Evolutionary conservation across 2,113 vertebrate genomes (phyloP).

Genomic region (Dromas ardeola): DNA sequence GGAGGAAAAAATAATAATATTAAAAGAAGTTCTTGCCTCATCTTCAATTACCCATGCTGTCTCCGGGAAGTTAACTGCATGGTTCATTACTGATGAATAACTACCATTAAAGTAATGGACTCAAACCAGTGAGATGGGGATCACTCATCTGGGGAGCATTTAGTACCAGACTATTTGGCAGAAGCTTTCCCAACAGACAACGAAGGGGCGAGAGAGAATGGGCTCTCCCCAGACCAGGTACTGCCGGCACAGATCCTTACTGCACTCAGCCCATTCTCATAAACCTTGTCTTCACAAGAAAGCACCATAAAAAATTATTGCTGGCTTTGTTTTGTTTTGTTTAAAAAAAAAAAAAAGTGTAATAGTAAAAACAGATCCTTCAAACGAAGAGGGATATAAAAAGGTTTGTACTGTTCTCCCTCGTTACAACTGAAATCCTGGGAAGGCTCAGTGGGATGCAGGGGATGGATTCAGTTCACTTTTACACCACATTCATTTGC

Average conservation of each 20-base stretch:
- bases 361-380: background rate
- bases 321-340: background rate
- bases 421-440: background rate
- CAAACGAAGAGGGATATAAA: background rate
- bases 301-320: background rate
- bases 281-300: background rate
- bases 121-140: background rate
- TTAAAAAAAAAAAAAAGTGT: background rate
- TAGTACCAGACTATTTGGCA: background rate
- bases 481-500: background rate
- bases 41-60: slow-evolving; percentile 35
- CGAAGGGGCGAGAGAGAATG: background rate
- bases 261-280: background rate
- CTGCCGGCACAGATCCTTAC: background rate
- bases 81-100: slow-evolving; percentile 53
- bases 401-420: background rate
- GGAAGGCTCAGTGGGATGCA: background rate
- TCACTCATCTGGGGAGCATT: background rate
- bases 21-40: slow-evolving; percentile 39
- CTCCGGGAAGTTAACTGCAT: slow-evolving; percentile 1
- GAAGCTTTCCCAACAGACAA: background rate
- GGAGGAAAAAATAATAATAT: slow-evolving; percentile 65
- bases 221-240: background rate
- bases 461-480: background rate
- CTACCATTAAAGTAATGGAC: slow-evolving; percentile 32